Evolutionary conservation across 2,113 vertebrate genomes (phyloP).

Genomic region (Motacilla tschutschensis): DNA sequence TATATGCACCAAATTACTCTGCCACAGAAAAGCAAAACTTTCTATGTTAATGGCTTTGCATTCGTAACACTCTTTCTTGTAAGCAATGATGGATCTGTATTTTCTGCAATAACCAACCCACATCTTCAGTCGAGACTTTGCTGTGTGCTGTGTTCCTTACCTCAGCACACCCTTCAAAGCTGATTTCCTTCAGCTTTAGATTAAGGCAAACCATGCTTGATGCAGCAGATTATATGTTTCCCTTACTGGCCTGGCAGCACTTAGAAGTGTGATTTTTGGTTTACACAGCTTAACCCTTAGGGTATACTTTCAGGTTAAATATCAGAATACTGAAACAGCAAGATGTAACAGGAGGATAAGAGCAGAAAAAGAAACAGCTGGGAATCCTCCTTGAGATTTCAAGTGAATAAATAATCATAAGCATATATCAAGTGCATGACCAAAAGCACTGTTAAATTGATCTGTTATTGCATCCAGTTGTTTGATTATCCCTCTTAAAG

Average conservation of each 20-base stretch:
- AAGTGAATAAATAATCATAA: not conserved
- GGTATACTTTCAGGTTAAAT: slow-evolving; percentile 3
- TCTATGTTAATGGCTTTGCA: not conserved
- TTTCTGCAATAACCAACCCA: not conserved
- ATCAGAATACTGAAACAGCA: not conserved
- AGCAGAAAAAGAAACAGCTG: not conserved
- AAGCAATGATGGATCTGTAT: not conserved
- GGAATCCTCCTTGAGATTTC: not conserved
- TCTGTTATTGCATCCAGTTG: not conserved
- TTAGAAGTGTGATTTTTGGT: slow-evolving; percentile 25
- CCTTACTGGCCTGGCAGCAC: slow-evolving; percentile 10
- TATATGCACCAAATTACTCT: not conserved
- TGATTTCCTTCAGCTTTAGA: slow-evolving; percentile 49
- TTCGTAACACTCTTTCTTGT: not conserved
- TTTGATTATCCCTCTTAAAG: not conserved
- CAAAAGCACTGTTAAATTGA: not conserved
- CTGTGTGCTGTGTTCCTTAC: not conserved
- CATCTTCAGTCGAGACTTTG: not conserved
- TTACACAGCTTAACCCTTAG: not conserved
- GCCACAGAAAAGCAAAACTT: not conserved
- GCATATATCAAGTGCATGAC: not conserved
- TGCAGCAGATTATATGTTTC: slow-evolving; percentile 25
- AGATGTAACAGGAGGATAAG: not conserved
- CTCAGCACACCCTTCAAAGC: slow-evolving; percentile 52
- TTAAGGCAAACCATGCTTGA: slow-evolving; percentile 49